phyloP scores from a whole-genome alignment of 30 jellyfish, hydroid and myxozoan species.

The Chrysaora quinquecirrha region DNA sequence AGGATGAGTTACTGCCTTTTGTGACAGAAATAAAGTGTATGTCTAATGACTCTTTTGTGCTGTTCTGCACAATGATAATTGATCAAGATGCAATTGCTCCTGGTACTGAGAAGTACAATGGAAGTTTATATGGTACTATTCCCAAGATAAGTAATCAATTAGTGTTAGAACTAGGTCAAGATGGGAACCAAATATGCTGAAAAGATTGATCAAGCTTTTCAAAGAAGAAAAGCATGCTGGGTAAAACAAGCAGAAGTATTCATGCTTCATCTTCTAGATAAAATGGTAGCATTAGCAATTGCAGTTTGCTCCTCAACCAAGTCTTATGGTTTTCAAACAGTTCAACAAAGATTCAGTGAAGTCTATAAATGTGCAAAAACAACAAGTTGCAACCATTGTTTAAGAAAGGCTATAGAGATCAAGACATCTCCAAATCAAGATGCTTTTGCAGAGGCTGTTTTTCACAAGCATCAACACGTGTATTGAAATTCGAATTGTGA shows the following conservation, averaged over 20 bases:
- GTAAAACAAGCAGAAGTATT: conserved; percentile 22
- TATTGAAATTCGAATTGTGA: conserved; percentile 26
- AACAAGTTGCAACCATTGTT: conserved; percentile 16
- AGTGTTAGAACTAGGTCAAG: conserved; percentile 15
- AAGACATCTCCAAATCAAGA: conserved; percentile 16
- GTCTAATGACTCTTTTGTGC: conserved; percentile 1
- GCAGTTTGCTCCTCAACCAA: background rate
- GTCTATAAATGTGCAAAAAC: conserved; percentile 16
- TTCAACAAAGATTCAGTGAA: conserved; percentile 11
- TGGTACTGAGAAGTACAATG: conserved; percentile 14
- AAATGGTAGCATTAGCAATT: background rate
- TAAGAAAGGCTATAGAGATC: conserved; percentile 11
- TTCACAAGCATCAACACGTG: conserved; percentile 11
- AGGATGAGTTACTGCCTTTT: conserved; percentile 4
- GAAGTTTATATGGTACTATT: conserved; percentile 4
- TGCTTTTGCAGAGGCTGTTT: conserved; percentile 24
- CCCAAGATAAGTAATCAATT: background rate
- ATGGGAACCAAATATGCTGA: conserved; percentile 12
- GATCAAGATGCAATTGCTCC: conserved; percentile 11
- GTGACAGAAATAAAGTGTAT: conserved; percentile 16
- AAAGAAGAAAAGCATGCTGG: conserved; percentile 10
- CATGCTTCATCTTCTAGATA: conserved; percentile 8
- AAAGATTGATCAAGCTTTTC: conserved; percentile 1
- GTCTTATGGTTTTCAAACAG: conserved; percentile 8
- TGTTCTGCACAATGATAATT: background rate